These are phyloP conservation scores for Coelinius sp. DNA, from an alignment of 2,888 invertebrate genomes.

Conservation along the genomic window DNA sequence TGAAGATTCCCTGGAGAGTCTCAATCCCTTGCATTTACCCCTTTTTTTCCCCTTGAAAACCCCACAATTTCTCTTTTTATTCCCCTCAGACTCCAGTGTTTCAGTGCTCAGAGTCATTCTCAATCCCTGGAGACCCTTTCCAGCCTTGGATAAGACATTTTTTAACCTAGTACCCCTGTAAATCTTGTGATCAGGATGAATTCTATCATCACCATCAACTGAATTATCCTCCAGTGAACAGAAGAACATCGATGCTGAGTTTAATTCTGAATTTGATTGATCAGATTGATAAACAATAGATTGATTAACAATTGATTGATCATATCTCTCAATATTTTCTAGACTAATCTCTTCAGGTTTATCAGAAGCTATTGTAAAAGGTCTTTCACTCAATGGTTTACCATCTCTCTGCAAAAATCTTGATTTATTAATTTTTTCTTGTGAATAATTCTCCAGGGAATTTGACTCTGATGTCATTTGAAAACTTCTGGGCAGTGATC, in stretches of 20 bases:
- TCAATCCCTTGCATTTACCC: slow-evolving; percentile 63
- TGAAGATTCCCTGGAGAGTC: slow-evolving; percentile 57
- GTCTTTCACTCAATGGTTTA: slow-evolving; percentile 77
- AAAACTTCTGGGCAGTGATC: slow-evolving; percentile 84
- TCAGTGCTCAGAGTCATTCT: slow-evolving; percentile 69
- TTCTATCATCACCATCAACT: slow-evolving; percentile 69
- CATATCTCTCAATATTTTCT: slow-evolving; percentile 77
- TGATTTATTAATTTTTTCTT: slow-evolving; percentile 67
- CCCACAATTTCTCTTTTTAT: slow-evolving; percentile 54
- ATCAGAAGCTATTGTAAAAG: slow-evolving; percentile 81
- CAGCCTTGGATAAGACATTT: slow-evolving; percentile 69
- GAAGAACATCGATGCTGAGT: slow-evolving; percentile 74
- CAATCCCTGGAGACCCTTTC: slow-evolving; percentile 63
- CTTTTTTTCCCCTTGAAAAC: slow-evolving; percentile 60
- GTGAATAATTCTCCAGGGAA: slow-evolving; percentile 72
- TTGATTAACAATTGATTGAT: too few species aligned
- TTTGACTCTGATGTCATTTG: slow-evolving; percentile 77
- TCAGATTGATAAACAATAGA: slow-evolving; percentile 66
- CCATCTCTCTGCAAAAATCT: slow-evolving; percentile 75
- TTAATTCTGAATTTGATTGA: slow-evolving; percentile 70
- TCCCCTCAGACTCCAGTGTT: slow-evolving; percentile 64
- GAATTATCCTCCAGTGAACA: slow-evolving; percentile 72
- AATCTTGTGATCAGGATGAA: slow-evolving; percentile 86
- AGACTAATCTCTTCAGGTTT: slow-evolving; percentile 78
- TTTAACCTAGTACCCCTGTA: slow-evolving; percentile 73